Evolutionary conservation across 2,797 vertebrate genomes (phyloP), one percentile per base, ranked within the genome.

Genomic region (Rhyacichthys aspro): DNA sequence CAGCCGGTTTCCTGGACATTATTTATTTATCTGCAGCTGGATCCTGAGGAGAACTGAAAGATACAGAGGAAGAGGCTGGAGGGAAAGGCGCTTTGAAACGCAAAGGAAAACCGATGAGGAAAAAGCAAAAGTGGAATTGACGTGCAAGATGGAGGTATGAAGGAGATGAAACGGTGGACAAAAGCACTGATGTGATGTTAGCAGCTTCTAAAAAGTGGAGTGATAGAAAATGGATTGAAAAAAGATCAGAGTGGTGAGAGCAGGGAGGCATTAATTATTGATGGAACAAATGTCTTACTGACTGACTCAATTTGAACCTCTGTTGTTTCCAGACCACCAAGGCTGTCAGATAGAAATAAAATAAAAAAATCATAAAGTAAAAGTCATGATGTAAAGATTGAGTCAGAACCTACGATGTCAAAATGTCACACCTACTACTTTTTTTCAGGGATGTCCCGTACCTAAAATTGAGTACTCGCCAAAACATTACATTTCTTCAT

Each of bases 221-320:
- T 59, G 77, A 73, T 76, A 67, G 77, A 80, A 84, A 74, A 76
- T 78, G 80, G 82, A 86, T 76, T 79, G 78, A 76, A 75, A 76
- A 75, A 59, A 59, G 76, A 82, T 84, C 76, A 86, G 80, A 89
- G 74, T 58, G 65, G 76, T 55, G 71, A 66, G 74, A 78, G 72
- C 72, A 45, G 67, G 43, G 64, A 73, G 61, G 66, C 78, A 85
- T 89, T 81, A 76, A 86, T 85, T 88, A 88, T 89, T 89, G 79
- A 88, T 86, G 78, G 74, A 82, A 88, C 89, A 89, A 88, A 88
- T 87, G 86, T 90, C 80, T 84, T 78, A 81, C 76, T 88, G 85
- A 87, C 84, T 83, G 83, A 85, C 80, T 89, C 80, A 76, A 82
- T 89, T 87, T 86, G 84, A 81, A 52, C 70, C 74, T 82, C 56